Conservation (phyloP, 2,797 vertebrate species). For the Schizopygopsis malacanthus region DNA sequence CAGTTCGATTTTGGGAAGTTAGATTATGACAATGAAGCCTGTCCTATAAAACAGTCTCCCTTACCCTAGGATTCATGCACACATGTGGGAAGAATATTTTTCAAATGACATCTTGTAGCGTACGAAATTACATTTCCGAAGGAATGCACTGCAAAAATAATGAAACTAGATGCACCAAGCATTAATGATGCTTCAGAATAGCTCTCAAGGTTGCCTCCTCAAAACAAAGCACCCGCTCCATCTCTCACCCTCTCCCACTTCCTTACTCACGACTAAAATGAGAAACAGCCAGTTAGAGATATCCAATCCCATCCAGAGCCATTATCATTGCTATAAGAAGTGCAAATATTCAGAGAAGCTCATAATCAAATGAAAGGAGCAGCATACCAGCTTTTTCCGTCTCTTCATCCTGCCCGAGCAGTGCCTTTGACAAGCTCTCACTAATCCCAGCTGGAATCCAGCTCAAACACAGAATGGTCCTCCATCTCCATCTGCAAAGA, state of each 20-base stretch:
- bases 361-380: constrained; percentile 36
- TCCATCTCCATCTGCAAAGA: constrained; percentile 44
- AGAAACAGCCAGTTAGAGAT: constrained; percentile 32
- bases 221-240: constrained; percentile 17
- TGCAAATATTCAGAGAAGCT: constrained; percentile 7
- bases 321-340: constrained; percentile 16
- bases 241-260: not conserved
- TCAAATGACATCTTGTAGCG: constrained; percentile 9
- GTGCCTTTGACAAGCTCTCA: constrained; percentile 54
- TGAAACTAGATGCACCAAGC: constrained; percentile 4
- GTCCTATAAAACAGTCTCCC: not conserved
- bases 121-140: constrained; percentile 4
- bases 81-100: not conserved
- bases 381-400: constrained; percentile 57
- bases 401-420: constrained; percentile 56
- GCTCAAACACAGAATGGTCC: constrained; percentile 45
- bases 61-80: not conserved
- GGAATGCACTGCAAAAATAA: constrained; percentile 26
- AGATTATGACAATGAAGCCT: constrained; percentile 1
- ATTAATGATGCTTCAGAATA: constrained; percentile 26
- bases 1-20: not conserved
- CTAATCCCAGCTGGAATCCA: constrained; percentile 55
- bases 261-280: constrained; percentile 16
- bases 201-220: constrained; percentile 14
- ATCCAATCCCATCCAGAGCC: not conserved